Evolutionary conservation across 1,140 invertebrate species (phyloP).

Genomic region (Drosophila busckii): DNA sequence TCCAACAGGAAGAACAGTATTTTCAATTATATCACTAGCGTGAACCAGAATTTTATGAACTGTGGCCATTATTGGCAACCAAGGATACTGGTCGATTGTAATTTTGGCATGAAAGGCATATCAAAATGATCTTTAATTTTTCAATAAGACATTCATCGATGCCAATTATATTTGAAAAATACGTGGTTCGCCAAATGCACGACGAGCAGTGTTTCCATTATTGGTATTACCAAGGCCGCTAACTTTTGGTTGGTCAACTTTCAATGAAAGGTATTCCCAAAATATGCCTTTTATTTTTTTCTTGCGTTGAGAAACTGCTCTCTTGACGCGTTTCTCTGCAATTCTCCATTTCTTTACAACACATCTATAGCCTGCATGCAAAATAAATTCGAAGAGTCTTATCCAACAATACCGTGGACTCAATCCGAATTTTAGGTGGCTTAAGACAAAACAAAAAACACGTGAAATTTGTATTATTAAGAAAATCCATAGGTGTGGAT

Average conservation of each 20-base stretch:
- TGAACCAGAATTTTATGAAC: slow-evolving; percentile 20
- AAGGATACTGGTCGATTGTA: slow-evolving; percentile 10
- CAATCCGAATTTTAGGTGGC: slow-evolving; percentile 21
- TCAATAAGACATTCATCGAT: slow-evolving; percentile 39
- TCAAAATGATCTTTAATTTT: slow-evolving; percentile 1
- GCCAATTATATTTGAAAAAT: slow-evolving; percentile 45
- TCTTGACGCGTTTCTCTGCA: slow-evolving; percentile 1
- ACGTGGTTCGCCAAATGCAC: slow-evolving; percentile 50
- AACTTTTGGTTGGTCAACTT: slow-evolving; percentile 4
- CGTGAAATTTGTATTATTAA: slow-evolving; percentile 10
- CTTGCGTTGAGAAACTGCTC: slow-evolving; percentile 1
- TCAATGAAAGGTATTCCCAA: slow-evolving; percentile 5
- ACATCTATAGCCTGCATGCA: slow-evolving; percentile 21
- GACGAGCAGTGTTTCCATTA: slow-evolving; percentile 58
- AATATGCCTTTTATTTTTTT: slow-evolving; percentile 10
- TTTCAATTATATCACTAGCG: slow-evolving; percentile 13
- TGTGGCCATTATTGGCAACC: slow-evolving; percentile 23
- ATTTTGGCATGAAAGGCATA: slow-evolving; percentile 9
- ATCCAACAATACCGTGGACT: slow-evolving; percentile 29
- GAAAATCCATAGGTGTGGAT: slow-evolving; percentile 22
- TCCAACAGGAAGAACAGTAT: slow-evolving; percentile 20
- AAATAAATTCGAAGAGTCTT: slow-evolving; percentile 26
- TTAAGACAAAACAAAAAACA: slow-evolving; percentile 5
- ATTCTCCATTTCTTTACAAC: slow-evolving; percentile 16
- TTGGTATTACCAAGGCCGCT: slow-evolving; percentile 52